Evolutionary conservation across 2,888 invertebrate species (phyloP).

Genomic region (Hirtodrosophila trivittata): DNA sequence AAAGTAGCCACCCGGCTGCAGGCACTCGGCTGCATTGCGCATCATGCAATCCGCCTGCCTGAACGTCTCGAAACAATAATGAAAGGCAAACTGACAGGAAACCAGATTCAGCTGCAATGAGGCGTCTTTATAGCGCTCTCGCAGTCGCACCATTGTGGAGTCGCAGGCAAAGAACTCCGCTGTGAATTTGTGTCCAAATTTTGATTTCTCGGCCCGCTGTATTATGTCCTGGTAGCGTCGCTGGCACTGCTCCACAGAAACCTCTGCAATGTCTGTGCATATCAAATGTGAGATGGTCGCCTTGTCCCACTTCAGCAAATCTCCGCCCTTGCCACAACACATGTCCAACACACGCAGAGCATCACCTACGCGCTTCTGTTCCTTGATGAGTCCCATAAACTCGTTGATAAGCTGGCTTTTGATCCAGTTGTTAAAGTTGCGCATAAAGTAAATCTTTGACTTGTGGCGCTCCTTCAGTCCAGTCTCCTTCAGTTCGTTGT

Average conservation of each 20-base stretch:
- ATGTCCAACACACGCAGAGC: conserved; percentile 93
- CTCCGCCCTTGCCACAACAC: conserved; percentile 99
- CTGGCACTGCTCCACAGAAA: conserved; percentile 95
- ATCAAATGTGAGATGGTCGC: conserved; percentile 91
- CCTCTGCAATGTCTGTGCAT: conserved; percentile 96
- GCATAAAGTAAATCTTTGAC: conserved; percentile 95
- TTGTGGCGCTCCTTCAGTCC: conserved; percentile 91
- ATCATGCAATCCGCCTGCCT: conserved; percentile 96
- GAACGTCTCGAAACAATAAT: conserved; percentile 97
- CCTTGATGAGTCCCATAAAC: conserved; percentile 88
- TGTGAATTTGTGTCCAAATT: conserved; percentile 86
- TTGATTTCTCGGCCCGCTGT: conserved; percentile 69
- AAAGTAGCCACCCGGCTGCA: conserved; percentile 96
- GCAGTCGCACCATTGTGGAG: conserved; percentile 92
- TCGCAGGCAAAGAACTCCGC: conserved; percentile 97
- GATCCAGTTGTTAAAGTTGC: conserved; percentile 99
- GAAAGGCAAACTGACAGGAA: conserved; percentile 99
- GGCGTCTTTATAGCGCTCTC: conserved; percentile 90
- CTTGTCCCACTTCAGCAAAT: conserved; percentile 97
- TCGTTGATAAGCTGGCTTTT: conserved; percentile 97
- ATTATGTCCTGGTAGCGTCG: conserved; percentile 91
- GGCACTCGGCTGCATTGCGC: conserved; percentile 94
- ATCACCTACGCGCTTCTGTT: conserved; percentile 87
- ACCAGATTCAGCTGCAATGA: conserved; percentile 93
- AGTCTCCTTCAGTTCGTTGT: conserved; percentile 94